phyloP scores from a whole-genome alignment of 2,797 vertebrate genomes.

The Malurus leucopterus region DNA sequence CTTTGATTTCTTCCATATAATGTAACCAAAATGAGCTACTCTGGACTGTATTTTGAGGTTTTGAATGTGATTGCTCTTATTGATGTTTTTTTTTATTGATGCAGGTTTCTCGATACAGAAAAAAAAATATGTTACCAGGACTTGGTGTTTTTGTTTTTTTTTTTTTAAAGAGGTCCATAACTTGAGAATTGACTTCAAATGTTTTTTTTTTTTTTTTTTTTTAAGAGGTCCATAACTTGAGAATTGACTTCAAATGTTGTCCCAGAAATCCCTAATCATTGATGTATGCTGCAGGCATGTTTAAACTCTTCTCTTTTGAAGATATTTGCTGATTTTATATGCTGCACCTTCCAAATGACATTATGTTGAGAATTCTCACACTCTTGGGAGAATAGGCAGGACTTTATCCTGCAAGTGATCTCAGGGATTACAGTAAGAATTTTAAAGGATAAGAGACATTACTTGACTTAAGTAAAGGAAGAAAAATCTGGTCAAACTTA shows the following conservation, averaged over 20 bases:
- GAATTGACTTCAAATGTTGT: not conserved
- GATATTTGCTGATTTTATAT: not conserved
- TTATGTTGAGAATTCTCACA: not conserved
- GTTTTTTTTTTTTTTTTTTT: not conserved
- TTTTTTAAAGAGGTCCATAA: not conserved
- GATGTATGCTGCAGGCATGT: not conserved
- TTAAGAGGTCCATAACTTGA: not conserved
- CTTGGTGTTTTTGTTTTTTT: not conserved
- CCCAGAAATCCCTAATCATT: not conserved
- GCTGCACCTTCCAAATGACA: not conserved
- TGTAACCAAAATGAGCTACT: not conserved
- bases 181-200: not conserved
- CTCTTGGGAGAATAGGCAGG: not conserved
- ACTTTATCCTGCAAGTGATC: not conserved
- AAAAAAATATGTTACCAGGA: not conserved
- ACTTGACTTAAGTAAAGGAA: not conserved
- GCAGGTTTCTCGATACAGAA: not conserved
- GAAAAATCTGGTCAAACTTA: not conserved
- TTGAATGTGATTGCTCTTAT: accelerated
- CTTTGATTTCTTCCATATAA: not conserved
- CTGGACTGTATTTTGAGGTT: not conserved
- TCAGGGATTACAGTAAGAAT: slow-evolving; percentile 1
- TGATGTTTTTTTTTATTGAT: not conserved
- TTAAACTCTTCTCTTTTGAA: not conserved
- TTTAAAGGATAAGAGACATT: slow-evolving; percentile 2